A percentile compares a stretch with the other conserved stretches of the same genome.
These are phyloP conservation scores for Acanthococcus lagerstroemiae DNA, from an alignment of 2,888 invertebrate species.

Conservation along the genomic window DNA sequence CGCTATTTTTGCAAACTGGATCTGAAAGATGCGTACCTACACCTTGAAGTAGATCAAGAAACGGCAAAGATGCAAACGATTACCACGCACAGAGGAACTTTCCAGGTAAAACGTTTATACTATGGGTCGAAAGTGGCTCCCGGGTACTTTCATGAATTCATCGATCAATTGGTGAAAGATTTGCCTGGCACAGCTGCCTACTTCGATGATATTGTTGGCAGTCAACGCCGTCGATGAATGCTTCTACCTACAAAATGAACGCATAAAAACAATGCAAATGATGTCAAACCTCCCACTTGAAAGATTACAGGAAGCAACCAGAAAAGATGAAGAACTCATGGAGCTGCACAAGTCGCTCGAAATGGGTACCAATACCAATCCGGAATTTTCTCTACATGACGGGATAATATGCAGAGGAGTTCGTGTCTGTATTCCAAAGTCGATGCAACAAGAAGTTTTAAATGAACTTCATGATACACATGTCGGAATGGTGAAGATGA, in stretches of 20 bases:
- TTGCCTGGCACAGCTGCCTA: constrained; percentile 38
- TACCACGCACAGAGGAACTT: constrained; percentile 37
- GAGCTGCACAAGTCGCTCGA: neutral
- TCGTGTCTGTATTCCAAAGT: constrained; percentile 32
- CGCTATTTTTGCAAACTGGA: constrained; percentile 34
- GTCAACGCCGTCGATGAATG: neutral
- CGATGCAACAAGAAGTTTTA: constrained; percentile 32
- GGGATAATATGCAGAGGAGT: constrained; percentile 20
- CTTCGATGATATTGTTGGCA: constrained; percentile 38
- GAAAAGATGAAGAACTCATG: neutral
- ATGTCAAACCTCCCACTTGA: too few species aligned
- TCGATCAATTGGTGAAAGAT: constrained; percentile 38
- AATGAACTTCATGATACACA: constrained; percentile 37
- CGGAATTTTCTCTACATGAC: constrained; percentile 10
- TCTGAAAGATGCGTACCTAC: constrained; percentile 32
- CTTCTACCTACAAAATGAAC: neutral
- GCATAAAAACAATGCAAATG: neutral
- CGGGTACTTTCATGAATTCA: constrained; percentile 31
- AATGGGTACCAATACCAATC: neutral
- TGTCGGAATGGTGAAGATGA: constrained; percentile 37
- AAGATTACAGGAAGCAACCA: too few species aligned
- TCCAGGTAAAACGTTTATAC: constrained; percentile 38
- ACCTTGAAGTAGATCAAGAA: constrained; percentile 30
- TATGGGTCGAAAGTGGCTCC: constrained; percentile 39
- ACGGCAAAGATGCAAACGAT: constrained; percentile 28